Conservation (phyloP, 2,113 vertebrate genomes). For the cat (Felis catus) region DNA sequence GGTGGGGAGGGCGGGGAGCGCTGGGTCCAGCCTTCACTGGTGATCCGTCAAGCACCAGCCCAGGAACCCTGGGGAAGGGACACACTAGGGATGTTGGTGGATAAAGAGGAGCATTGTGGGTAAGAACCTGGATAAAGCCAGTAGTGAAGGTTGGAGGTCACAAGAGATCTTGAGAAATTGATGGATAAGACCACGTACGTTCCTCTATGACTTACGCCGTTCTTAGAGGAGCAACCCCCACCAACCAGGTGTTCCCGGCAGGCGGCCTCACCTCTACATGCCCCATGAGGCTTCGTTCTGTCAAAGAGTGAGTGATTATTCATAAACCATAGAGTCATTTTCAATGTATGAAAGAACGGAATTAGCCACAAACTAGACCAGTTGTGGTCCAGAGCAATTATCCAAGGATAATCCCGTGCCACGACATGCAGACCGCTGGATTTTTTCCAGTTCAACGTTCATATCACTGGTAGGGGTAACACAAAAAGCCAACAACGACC, state of each 20-base stretch:
- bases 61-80: neutral
- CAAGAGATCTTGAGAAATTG: accelerated
- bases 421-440: neutral
- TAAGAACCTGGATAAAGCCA: neutral
- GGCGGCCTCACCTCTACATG: accelerated
- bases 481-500: neutral
- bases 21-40: neutral
- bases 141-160: neutral
- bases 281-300: neutral
- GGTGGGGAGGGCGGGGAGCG: accelerated
- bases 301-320: neutral
- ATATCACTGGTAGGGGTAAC: neutral
- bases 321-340: neutral
- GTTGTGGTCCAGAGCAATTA: neutral
- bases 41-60: neutral
- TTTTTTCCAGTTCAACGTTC: neutral
- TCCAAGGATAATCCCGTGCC: neutral
- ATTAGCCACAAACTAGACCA: neutral
- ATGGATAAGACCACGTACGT: accelerated
- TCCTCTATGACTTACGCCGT: accelerated
- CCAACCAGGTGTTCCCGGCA: neutral
- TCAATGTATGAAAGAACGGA: neutral
- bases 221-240: accelerated
- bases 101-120: accelerated
- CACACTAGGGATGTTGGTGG: accelerated